These are phyloP conservation scores for Actias luna DNA, from an alignment of 2,888 invertebrate genomes.

Conservation along the genomic window DNA sequence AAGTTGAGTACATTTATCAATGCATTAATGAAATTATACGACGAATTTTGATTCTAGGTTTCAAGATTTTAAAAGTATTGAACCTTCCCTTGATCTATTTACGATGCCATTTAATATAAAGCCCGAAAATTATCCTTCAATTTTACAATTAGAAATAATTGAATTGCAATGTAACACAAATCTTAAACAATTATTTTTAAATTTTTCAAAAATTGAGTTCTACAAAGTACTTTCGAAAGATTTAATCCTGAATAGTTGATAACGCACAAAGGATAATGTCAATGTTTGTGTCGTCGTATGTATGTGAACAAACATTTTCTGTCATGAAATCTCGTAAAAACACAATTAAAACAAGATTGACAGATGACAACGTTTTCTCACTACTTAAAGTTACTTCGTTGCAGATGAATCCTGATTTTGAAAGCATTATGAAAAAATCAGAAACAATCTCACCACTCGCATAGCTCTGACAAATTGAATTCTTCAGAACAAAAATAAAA, in stretches of 20 bases:
- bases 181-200: conserved; percentile 22
- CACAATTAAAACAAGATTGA: conserved; percentile 19
- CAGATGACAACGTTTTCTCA: conserved; percentile 29
- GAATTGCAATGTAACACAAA: too few relatives aligned
- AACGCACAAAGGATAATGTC: conserved; percentile 25
- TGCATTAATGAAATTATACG: not conserved
- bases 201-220: conserved; percentile 23
- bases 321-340: conserved; percentile 23
- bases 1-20: too few relatives aligned
- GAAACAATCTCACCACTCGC: conserved; percentile 29
- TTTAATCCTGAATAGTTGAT: too few relatives aligned
- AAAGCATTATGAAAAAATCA: conserved; percentile 30
- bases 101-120: conserved; percentile 22
- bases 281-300: conserved; percentile 23
- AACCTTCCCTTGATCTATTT: conserved; percentile 13
- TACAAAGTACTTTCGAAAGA: conserved; percentile 20
- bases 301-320: conserved; percentile 25
- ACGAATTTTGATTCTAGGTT: not conserved
- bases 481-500: too few relatives aligned
- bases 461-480: too few relatives aligned
- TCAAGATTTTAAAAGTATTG: conserved; percentile 10
- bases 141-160: too few relatives aligned
- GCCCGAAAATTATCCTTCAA: conserved; percentile 17
- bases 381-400: conserved; percentile 28
- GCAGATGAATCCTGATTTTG: conserved; percentile 25